Percentiles rank a stretch among this genome's conserved stretches.
Conservation (phyloP, 2,888 invertebrate genomes). For the Galeopsomyia nigrocyanea region DNA sequence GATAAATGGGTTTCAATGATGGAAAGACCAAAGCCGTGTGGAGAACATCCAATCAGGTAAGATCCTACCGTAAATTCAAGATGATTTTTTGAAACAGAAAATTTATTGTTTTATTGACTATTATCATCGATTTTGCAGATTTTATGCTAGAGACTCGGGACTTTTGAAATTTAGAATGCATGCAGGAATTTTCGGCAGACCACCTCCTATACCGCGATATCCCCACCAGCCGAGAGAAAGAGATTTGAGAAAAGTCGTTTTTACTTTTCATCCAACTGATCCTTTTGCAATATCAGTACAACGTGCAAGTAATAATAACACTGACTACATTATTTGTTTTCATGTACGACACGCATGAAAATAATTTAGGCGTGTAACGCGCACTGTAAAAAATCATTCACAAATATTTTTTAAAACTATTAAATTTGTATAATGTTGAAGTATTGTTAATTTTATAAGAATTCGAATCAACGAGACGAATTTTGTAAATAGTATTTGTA, state of each 20-base stretch:
- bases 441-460: too few species aligned
- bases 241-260: conserved; percentile 82
- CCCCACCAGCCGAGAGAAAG: too few species aligned
- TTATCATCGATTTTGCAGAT: conserved; percentile 70
- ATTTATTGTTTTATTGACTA: neutral
- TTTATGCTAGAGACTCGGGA: conserved; percentile 87
- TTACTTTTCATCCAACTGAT: conserved; percentile 96
- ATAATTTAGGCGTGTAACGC: neutral
- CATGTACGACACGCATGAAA: conserved; percentile 79
- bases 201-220: conserved; percentile 74
- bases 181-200: conserved; percentile 76
- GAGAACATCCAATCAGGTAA: conserved; percentile 92
- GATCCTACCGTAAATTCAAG: neutral
- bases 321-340: conserved; percentile 95
- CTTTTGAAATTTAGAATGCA: conserved; percentile 83
- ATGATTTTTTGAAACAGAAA: too few species aligned
- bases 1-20: conserved; percentile 96
- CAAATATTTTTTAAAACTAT: conserved; percentile 27
- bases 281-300: conserved; percentile 97
- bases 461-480: too few species aligned
- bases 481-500: too few species aligned
- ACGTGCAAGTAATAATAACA: conserved; percentile 77
- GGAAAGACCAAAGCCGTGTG: conserved; percentile 94
- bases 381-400: conserved; percentile 7
- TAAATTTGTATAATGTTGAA: conserved; percentile 2